Percentiles rank a stretch among this genome's conserved stretches.
Conservation (phyloP, 2,113 vertebrate genomes). For the Rallus limicola region DNA sequence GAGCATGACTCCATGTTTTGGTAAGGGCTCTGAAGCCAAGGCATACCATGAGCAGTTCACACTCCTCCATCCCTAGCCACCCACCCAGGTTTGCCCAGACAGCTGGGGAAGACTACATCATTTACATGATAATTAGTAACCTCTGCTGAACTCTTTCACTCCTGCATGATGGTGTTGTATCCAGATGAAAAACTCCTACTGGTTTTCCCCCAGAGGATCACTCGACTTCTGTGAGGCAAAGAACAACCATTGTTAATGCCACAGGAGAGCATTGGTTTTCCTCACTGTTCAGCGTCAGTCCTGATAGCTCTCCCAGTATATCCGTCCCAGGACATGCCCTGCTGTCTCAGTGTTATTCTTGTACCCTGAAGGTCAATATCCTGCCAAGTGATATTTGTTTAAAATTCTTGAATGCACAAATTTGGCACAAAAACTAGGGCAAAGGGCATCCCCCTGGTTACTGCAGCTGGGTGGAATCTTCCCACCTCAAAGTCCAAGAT, state of each 20-base stretch:
- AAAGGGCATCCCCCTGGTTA: conserved; percentile 65
- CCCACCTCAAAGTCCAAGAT: conserved; percentile 67
- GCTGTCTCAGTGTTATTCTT: conserved; percentile 5
- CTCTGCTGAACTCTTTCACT: conserved; percentile 4
- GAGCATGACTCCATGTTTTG: not conserved
- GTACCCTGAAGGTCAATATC: not conserved
- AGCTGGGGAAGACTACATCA: not conserved
- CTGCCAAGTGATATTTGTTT: conserved; percentile 51
- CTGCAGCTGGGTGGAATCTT: conserved; percentile 56
- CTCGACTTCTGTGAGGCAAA: not conserved
- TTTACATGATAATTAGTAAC: not conserved
- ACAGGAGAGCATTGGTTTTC: not conserved
- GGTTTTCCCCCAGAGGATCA: not conserved
- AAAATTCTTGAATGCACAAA: conserved; percentile 45
- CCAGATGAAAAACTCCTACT: not conserved
- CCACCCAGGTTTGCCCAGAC: not conserved
- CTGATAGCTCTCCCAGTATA: not conserved
- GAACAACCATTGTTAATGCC: not conserved
- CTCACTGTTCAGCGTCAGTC: not conserved
- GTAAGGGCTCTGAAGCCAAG: not conserved
- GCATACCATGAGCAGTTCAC: not conserved
- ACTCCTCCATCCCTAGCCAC: not conserved
- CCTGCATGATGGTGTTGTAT: not conserved
- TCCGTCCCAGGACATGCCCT: not conserved
- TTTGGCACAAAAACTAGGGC: conserved; percentile 44